Evolutionary conservation across 1,140 invertebrate species (phyloP).

Genomic region (Xylocopa sonorina): DNA sequence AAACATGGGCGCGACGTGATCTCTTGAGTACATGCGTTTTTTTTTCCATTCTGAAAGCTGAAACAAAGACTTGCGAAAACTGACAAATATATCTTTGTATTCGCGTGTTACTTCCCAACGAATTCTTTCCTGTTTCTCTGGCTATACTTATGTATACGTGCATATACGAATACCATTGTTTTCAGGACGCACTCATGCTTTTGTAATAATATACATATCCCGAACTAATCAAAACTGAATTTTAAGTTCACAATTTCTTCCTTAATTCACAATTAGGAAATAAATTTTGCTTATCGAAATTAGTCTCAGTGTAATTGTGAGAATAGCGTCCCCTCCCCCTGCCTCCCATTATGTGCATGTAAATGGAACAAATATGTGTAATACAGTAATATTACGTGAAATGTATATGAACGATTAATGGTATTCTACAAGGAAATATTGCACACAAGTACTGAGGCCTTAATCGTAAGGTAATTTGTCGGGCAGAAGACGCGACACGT

Average conservation of each 20-base stretch:
- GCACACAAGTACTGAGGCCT: background rate
- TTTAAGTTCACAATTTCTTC: background rate
- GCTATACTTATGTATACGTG: background rate
- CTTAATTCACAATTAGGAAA: background rate
- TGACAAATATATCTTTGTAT: background rate
- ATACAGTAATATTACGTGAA: background rate
- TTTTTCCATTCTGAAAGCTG: background rate
- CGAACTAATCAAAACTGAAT: background rate
- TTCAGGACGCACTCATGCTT: background rate
- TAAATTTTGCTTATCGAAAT: background rate
- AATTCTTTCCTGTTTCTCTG: background rate
- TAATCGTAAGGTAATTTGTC: constrained; percentile 20
- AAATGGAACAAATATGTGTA: background rate
- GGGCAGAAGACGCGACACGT: background rate
- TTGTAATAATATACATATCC: background rate
- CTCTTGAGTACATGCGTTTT: background rate
- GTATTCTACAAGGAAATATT: constrained; percentile 5
- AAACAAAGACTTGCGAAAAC: background rate
- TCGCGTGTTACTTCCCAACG: background rate
- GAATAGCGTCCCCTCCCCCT: too few relatives aligned
- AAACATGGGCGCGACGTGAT: background rate
- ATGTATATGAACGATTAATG: background rate
- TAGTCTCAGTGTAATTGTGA: too few relatives aligned
- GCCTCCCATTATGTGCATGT: background rate
- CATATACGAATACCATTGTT: background rate